A percentile compares a stretch with the other conserved stretches of the same genome.
phyloP scores from a whole-genome alignment of 2,113 vertebrate genomes.

The Alligator mississippiensis region DNA sequence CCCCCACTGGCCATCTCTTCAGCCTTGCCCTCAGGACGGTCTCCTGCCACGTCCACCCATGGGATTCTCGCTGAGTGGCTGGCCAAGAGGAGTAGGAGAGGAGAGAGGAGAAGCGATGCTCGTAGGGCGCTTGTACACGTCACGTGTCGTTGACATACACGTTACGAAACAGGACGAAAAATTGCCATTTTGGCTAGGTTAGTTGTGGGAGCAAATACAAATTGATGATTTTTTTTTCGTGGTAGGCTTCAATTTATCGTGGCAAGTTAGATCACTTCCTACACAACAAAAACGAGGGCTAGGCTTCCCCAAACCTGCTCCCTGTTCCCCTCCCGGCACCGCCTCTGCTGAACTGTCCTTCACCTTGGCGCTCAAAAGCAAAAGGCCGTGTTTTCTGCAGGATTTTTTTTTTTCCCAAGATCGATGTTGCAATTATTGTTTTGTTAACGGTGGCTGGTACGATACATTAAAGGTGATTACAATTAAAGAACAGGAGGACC shows the following conservation, averaged over 20 bases:
- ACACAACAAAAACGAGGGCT: background rate
- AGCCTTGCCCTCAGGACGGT: background rate
- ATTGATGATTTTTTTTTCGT: too few relatives aligned
- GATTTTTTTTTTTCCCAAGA: background rate
- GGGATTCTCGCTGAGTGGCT: background rate
- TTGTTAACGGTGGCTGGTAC: background rate
- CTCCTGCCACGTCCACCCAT: background rate
- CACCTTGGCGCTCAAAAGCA: fast-evolving
- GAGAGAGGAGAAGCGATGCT: background rate
- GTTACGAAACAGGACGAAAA: too few relatives aligned
- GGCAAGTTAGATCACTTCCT: too few relatives aligned
- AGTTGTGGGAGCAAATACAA: too few relatives aligned
- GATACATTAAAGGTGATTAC: background rate
- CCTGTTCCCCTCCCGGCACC: fast-evolving
- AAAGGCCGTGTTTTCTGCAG: background rate
- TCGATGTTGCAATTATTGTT: background rate
- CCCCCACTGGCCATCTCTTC: background rate
- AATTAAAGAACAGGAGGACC: background rate
- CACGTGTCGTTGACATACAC: too few relatives aligned
- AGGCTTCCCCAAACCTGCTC: background rate
- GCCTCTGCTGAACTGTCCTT: background rate
- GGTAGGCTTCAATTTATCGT: too few relatives aligned
- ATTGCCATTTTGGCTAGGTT: too few relatives aligned
- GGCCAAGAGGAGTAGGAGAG: background rate
- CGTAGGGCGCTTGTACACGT: too few relatives aligned